Evolutionary conservation across 2,797 vertebrate genomes (phyloP).

Genomic region (Meda fulgida): DNA sequence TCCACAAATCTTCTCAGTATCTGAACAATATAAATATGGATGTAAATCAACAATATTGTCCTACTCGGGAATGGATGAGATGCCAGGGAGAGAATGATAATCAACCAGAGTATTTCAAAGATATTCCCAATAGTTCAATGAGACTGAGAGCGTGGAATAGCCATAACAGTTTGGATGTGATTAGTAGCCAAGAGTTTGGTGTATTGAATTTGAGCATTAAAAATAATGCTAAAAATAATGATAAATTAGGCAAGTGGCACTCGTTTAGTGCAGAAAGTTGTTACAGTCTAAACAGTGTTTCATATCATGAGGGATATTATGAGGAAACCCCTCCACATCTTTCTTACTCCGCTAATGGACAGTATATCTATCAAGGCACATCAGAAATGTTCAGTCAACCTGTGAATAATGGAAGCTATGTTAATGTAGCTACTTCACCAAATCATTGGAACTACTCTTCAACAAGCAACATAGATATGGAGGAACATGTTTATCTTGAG

Average conservation of each 20-base stretch:
- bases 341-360: slow-evolving; percentile 77
- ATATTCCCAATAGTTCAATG: slow-evolving; percentile 61
- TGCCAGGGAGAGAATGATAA: slow-evolving; percentile 62
- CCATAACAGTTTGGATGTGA: slow-evolving; percentile 59
- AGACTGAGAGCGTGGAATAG: slow-evolving; percentile 72
- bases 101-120: slow-evolving; percentile 54
- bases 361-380: slow-evolving; percentile 69
- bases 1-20: slow-evolving; percentile 54
- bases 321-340: slow-evolving; percentile 81
- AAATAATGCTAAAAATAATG: slow-evolving; percentile 76
- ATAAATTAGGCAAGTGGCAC: slow-evolving; percentile 73
- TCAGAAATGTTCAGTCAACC: slow-evolving; percentile 70
- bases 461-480: slow-evolving; percentile 73
- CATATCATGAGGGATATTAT: slow-evolving; percentile 82
- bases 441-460: slow-evolving; percentile 78
- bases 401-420: slow-evolving; percentile 70
- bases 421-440: slow-evolving; percentile 65
- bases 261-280: slow-evolving; percentile 78
- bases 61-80: slow-evolving; percentile 61
- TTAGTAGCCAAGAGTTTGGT: slow-evolving; percentile 65
- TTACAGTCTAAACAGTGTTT: slow-evolving; percentile 79
- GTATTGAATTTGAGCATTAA: slow-evolving; percentile 90
- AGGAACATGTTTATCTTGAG: slow-evolving; percentile 79
- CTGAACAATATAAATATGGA: slow-evolving; percentile 62
- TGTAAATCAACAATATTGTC: slow-evolving; percentile 57